These are phyloP conservation scores for Limnephilus auricula DNA, from an alignment of 2,888 invertebrate species.

Conservation along the genomic window DNA sequence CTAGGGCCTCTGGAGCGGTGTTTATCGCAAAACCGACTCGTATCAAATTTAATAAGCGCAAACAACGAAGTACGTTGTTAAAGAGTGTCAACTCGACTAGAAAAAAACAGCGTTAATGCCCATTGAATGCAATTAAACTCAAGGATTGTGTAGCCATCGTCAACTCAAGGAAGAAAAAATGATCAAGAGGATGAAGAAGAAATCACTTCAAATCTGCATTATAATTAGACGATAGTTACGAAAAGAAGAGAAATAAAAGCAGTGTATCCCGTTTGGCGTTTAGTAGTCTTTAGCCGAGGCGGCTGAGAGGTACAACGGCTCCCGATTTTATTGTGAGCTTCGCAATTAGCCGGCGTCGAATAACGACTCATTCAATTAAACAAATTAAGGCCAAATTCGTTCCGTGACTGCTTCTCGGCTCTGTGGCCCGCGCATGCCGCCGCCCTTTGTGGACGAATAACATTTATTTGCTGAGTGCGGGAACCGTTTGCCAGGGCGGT, in stretches of 20 bases:
- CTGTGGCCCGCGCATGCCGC: not conserved
- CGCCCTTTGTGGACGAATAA: constrained; percentile 42
- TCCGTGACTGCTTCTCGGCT: constrained; percentile 43
- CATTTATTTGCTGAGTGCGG: constrained; percentile 48
- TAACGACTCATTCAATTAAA: constrained; percentile 61
- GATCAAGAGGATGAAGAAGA: not conserved
- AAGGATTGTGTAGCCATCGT: too few species aligned
- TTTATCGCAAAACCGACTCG: too few species aligned
- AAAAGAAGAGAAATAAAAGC: not conserved
- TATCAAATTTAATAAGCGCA: too few species aligned
- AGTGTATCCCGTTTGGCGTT: not conserved
- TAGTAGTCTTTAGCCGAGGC: not conserved
- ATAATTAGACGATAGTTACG: not conserved
- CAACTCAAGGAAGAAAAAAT: too few species aligned
- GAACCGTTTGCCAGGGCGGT: not conserved
- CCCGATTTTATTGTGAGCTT: constrained; percentile 57
- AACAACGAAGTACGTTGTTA: too few species aligned
- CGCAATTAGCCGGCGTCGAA: constrained; percentile 61
- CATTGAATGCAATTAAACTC: too few species aligned
- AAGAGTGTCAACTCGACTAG: too few species aligned
- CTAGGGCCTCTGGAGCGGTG: too few species aligned
- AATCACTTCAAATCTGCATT: not conserved
- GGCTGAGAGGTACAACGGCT: constrained; percentile 1
- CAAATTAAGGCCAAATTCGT: constrained; percentile 56
- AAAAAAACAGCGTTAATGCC: too few species aligned